These are phyloP conservation scores for Watsonalla cultraria DNA, from an alignment of 2,888 invertebrate genomes.

Conservation along the genomic window DNA sequence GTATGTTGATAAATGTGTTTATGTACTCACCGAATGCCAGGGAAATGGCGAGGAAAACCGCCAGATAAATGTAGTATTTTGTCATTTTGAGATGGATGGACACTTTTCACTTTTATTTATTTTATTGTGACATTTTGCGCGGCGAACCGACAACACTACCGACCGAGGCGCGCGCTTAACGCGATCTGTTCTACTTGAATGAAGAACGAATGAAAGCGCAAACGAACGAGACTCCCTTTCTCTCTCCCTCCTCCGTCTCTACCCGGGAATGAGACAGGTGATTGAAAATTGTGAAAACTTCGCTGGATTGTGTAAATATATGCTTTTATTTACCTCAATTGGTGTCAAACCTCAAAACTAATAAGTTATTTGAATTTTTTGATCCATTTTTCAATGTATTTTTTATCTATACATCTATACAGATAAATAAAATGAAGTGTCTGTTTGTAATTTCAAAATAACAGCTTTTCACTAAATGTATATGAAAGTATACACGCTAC, in stretches of 20 bases:
- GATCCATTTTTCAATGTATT: too few relatives aligned
- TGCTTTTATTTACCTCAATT: too few relatives aligned
- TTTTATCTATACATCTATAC: too few relatives aligned
- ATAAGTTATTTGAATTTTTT: too few relatives aligned
- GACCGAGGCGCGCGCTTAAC: background rate
- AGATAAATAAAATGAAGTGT: too few relatives aligned
- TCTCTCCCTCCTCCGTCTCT: background rate
- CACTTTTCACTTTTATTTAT: background rate
- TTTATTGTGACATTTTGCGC: background rate
- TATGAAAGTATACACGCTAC: too few relatives aligned
- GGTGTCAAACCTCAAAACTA: too few relatives aligned
- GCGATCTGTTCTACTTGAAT: background rate
- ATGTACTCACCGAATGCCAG: slow-evolving; percentile 52
- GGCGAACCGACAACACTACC: background rate
- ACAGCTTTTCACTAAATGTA: too few relatives aligned
- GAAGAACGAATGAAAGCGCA: background rate
- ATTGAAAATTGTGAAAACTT: background rate
- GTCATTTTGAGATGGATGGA: slow-evolving; percentile 29
- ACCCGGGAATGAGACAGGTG: background rate
- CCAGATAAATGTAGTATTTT: slow-evolving; percentile 47
- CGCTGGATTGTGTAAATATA: too few relatives aligned
- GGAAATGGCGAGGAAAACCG: slow-evolving; percentile 45
- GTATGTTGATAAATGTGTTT: background rate
- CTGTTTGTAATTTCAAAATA: too few relatives aligned
- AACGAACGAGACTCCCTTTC: background rate